Conservation (phyloP, 1,140 invertebrate genomes). For the Neodiprion virginianus region DNA sequence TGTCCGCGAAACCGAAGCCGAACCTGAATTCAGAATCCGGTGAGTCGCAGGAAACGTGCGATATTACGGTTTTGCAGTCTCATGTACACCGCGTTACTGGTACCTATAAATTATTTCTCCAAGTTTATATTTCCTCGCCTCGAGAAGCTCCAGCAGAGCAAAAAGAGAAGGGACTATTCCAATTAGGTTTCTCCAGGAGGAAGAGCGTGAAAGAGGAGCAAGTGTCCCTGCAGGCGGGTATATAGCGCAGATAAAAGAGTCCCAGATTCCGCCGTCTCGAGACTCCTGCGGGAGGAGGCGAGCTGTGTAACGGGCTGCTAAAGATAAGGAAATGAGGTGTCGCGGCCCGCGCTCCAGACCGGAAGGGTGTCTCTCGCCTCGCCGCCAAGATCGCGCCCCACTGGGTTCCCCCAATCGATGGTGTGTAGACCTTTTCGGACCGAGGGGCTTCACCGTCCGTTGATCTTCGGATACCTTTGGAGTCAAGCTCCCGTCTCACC, state of each 20-base stretch:
- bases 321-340: conserved; percentile 65
- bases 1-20: conserved; percentile 9
- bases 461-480: conserved; percentile 57
- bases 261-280: background rate
- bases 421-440: background rate
- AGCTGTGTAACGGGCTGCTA: conserved; percentile 57
- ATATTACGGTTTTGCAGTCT: conserved; percentile 8
- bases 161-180: background rate
- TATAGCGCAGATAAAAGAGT: conserved; percentile 33
- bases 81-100: background rate
- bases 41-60: background rate
- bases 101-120: too few relatives aligned
- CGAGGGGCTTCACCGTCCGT: conserved; percentile 27
- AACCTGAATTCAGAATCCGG: too few relatives aligned
- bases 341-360: conserved; percentile 32
- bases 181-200: conserved; percentile 17
- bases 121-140: background rate
- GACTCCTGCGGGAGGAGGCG: conserved; percentile 7
- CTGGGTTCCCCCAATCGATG: conserved; percentile 7
- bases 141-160: background rate
- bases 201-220: background rate
- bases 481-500: conserved; percentile 53
- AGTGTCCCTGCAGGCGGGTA: conserved; percentile 11
- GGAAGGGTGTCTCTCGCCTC: conserved; percentile 3
- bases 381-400: background rate